Conservation (phyloP, 2,797 vertebrate species). For the Chaenodraco wilsoni region DNA sequence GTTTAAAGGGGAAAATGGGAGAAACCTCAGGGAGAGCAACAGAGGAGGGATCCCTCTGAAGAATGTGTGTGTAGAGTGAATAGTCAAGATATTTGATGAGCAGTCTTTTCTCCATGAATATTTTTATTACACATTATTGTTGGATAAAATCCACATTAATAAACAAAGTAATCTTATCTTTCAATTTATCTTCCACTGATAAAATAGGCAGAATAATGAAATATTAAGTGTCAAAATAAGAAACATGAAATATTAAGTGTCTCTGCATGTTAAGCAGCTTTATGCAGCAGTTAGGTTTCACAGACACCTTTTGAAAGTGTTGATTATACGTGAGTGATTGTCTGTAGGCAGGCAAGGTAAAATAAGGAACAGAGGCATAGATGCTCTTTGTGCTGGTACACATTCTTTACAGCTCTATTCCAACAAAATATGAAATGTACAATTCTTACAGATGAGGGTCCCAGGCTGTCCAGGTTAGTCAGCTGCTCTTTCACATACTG, state of each 20-base stretch:
- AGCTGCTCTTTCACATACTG: slow-evolving; percentile 23
- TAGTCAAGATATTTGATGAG: background rate
- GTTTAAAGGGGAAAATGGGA: too few relatives aligned
- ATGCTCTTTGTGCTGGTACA: background rate
- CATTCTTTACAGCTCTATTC: background rate
- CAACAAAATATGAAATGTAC: background rate
- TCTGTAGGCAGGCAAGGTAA: background rate
- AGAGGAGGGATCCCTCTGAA: too few relatives aligned
- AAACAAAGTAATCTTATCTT: too few relatives aligned
- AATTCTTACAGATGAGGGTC: background rate
- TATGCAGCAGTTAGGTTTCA: background rate
- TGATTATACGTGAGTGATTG: background rate
- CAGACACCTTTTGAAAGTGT: slow-evolving; percentile 3
- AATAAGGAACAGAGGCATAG: background rate
- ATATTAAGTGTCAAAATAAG: too few relatives aligned
- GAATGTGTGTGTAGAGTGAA: background rate
- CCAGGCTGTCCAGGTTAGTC: background rate
- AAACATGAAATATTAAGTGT: background rate
- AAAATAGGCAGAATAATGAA: too few relatives aligned
- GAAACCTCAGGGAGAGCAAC: too few relatives aligned
- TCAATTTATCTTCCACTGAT: too few relatives aligned
- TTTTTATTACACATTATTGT: too few relatives aligned
- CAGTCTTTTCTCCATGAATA: too few relatives aligned
- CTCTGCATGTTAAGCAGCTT: background rate
- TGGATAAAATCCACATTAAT: too few relatives aligned